These are phyloP conservation scores for Martes martes DNA, from an alignment of 2,113 vertebrate genomes.

Conservation along the genomic window DNA sequence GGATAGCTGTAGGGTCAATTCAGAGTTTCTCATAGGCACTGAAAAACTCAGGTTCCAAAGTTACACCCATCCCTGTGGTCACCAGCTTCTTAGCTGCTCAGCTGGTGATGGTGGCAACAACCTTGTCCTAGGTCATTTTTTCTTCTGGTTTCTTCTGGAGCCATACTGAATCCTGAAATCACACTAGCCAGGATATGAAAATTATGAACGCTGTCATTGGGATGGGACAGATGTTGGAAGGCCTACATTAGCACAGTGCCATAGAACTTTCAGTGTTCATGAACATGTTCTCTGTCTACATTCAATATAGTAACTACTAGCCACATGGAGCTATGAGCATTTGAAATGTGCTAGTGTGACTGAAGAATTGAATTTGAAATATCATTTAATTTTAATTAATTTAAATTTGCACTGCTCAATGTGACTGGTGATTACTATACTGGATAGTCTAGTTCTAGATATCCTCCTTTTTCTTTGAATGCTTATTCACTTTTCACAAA, in stretches of 20 bases:
- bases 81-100: neutral
- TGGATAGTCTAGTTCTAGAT: neutral
- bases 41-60: neutral
- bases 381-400: neutral
- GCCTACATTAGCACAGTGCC: neutral
- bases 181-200: neutral
- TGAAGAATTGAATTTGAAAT: neutral
- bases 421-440: neutral
- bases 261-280: neutral
- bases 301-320: neutral
- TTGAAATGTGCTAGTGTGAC: neutral
- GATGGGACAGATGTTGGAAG: neutral
- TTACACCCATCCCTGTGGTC: rapidly evolving
- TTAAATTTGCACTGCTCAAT: neutral
- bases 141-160: neutral
- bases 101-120: neutral
- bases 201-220: neutral
- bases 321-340: neutral
- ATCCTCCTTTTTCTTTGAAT: neutral
- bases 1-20: neutral
- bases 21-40: neutral
- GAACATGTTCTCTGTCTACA: neutral
- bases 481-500: neutral
- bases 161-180: neutral
- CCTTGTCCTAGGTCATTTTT: neutral